Percentiles rank a stretch among this genome's conserved stretches.
phyloP scores from a whole-genome alignment of 1,140 invertebrate species.

The Cotesia chilonis region DNA sequence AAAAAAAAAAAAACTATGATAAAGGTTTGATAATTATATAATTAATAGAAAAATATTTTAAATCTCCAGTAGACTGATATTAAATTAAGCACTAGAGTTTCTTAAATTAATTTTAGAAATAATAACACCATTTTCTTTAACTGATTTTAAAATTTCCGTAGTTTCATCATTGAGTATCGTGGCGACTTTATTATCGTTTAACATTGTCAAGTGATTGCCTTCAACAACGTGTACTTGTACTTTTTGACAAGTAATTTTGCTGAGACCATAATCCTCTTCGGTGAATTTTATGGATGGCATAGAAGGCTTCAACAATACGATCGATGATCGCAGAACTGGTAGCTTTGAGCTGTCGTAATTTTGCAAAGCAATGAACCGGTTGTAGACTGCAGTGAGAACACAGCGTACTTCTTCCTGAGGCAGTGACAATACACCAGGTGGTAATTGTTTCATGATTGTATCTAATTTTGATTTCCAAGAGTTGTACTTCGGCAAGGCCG shows the following conservation, averaged over 20 bases:
- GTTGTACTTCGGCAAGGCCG: conserved; percentile 56
- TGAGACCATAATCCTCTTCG: conserved; percentile 74
- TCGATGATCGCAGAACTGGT: conserved; percentile 66
- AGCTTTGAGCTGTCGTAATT: conserved; percentile 59
- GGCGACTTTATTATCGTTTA: conserved; percentile 72
- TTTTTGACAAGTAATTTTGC: conserved; percentile 45
- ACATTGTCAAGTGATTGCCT: conserved; percentile 77
- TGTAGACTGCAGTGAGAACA: conserved; percentile 65
- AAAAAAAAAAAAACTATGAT: no score
- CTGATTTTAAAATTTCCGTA: conserved; percentile 48
- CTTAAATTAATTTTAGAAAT: no score
- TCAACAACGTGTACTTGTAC: conserved; percentile 45
- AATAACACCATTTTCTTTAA: conserved; percentile 47
- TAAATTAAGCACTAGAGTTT: no score
- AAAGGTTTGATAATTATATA: no score
- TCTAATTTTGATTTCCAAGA: conserved; percentile 61
- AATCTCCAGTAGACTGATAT: no score
- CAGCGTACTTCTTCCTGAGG: conserved; percentile 58
- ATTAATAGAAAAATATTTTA: no score
- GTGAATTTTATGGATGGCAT: conserved; percentile 61
- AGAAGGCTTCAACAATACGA: conserved; percentile 73
- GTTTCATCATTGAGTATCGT: conserved; percentile 69
- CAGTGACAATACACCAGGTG: conserved; percentile 36
- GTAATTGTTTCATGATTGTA: conserved; percentile 38
- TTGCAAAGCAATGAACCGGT: conserved; percentile 68